These are phyloP conservation scores for Apus apus DNA, from an alignment of 2,113 vertebrate species.

Conservation along the genomic window DNA sequence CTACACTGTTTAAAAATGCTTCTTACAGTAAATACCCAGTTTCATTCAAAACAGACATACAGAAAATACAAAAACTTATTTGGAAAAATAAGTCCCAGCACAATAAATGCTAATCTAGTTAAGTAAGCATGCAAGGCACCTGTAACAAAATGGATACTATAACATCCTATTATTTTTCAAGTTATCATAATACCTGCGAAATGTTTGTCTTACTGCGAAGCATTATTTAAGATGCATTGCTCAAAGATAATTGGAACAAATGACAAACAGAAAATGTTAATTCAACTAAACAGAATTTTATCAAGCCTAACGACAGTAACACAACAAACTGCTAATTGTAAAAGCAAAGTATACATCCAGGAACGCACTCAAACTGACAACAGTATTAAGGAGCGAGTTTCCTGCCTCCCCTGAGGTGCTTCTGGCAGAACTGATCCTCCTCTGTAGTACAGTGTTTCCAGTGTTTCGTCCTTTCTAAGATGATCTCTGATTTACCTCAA, in stretches of 20 bases:
- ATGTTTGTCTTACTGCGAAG: neutral
- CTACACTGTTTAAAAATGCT: neutral
- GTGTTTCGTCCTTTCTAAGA: neutral
- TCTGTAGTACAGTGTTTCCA: rapidly evolving
- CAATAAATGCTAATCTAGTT: constrained; percentile 20
- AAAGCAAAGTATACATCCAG: neutral
- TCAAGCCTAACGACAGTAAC: neutral
- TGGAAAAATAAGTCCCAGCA: neutral
- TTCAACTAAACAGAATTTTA: neutral
- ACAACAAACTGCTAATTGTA: neutral
- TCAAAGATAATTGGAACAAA: constrained; percentile 2
- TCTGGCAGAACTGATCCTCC: neutral
- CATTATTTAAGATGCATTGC: neutral
- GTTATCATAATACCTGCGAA: neutral
- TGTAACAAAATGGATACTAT: neutral
- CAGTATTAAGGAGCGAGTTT: rapidly evolving
- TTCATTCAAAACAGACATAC: neutral
- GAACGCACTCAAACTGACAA: neutral
- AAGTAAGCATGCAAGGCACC: neutral
- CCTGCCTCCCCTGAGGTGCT: neutral
- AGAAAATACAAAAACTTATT: neutral
- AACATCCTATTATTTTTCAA: neutral
- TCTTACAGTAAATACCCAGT: neutral
- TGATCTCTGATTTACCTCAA: neutral
- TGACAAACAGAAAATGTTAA: neutral